Conservation (phyloP, 1,140 invertebrate genomes). For the Heliothis subflexa region DNA sequence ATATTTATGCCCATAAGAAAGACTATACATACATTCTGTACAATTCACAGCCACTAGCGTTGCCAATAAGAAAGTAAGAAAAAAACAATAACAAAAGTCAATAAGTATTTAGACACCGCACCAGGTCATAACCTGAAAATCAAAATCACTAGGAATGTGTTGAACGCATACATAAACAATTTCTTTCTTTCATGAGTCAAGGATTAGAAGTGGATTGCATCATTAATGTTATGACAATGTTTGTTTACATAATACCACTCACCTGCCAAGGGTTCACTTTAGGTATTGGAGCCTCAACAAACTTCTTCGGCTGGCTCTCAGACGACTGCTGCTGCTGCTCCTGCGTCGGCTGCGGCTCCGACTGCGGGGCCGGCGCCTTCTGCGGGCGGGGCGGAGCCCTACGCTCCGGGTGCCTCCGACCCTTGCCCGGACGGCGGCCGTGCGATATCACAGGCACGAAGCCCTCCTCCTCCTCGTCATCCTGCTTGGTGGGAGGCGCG, state of each 20-base stretch:
- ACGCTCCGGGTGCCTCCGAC: slow-evolving; percentile 73
- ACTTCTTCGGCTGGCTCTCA: slow-evolving; percentile 84
- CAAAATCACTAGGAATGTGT: not conserved
- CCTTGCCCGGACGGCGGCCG: slow-evolving; percentile 74
- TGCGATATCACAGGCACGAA: slow-evolving; percentile 84
- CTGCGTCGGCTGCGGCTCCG: slow-evolving; percentile 63
- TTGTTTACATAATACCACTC: slow-evolving; percentile 55
- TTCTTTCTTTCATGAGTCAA: slow-evolving; percentile 26
- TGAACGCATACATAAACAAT: not conserved
- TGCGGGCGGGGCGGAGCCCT: slow-evolving; percentile 73
- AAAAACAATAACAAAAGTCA: not conserved
- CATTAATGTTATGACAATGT: slow-evolving; percentile 41
- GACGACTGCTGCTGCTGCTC: slow-evolving; percentile 68
- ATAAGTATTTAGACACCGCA: not conserved
- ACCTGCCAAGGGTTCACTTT: slow-evolving; percentile 88
- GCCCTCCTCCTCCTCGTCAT: slow-evolving; percentile 81
- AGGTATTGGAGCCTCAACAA: slow-evolving; percentile 88
- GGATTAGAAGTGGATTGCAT: slow-evolving; percentile 33
- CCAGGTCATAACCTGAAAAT: not conserved
- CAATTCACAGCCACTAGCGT: not conserved
- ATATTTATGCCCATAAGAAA: no score
- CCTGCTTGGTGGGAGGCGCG: slow-evolving; percentile 64
- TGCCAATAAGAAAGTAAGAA: not conserved
- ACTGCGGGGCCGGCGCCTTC: slow-evolving; percentile 64
- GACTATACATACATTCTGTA: not conserved